A percentile compares a stretch with the other conserved stretches of the same genome.
Evolutionary conservation across 2,888 invertebrate species (phyloP).

Genomic region (Pseudeuparius sepicola): DNA sequence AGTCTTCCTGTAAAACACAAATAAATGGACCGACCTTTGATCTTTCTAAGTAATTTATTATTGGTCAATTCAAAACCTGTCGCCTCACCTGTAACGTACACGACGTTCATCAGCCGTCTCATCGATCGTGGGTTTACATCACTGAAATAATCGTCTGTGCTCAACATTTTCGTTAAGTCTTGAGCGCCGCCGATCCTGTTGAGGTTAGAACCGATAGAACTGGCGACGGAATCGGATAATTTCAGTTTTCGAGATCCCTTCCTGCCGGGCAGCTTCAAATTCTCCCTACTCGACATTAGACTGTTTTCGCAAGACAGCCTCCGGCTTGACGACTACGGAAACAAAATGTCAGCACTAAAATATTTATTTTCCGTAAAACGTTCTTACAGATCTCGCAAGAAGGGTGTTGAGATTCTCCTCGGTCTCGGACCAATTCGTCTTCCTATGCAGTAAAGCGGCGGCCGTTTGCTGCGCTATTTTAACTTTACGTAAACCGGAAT

Average conservation of each 20-base stretch:
- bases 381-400: conserved; percentile 43
- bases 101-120: conserved; percentile 92
- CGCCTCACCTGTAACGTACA: conserved; percentile 89
- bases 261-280: conserved; percentile 44
- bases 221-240: conserved; percentile 81
- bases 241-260: conserved; percentile 64
- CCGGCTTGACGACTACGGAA: conserved; percentile 58
- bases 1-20: conserved; percentile 62
- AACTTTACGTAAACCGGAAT: conserved; percentile 84
- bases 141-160: conserved; percentile 97
- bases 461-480: conserved; percentile 80
- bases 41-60: conserved; percentile 10
- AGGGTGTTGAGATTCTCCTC: conserved; percentile 46
- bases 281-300: conserved; percentile 76
- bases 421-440: conserved; percentile 40
- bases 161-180: conserved; percentile 63
- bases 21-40: not conserved
- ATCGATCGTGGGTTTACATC: conserved; percentile 97
- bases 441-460: conserved; percentile 44
- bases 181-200: conserved; percentile 64
- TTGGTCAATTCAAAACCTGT: too few species aligned
- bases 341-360: not conserved
- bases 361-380: too few species aligned
- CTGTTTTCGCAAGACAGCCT: conserved; percentile 72
- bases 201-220: conserved; percentile 81